A percentile compares a stretch with the other conserved stretches of the same genome.
Conservation (phyloP, 2,113 vertebrate species). For the Romanogobio albipinnatus region DNA sequence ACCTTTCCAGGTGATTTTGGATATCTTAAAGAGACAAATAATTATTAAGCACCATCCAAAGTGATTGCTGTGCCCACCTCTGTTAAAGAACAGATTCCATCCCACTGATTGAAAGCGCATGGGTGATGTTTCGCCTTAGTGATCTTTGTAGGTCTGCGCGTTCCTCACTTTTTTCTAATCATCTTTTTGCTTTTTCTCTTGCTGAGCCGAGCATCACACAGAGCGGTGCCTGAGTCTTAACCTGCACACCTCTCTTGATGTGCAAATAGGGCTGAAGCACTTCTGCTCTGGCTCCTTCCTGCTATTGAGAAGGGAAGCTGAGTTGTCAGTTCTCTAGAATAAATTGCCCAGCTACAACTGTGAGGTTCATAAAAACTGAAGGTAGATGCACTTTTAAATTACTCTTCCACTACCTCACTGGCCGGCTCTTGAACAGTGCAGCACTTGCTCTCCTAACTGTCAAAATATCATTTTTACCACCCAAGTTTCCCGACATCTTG, state of each 20-base stretch:
- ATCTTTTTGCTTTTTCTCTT: constrained; percentile 37
- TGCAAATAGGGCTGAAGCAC: constrained; percentile 68
- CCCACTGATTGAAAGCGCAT: constrained; percentile 41
- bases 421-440: neutral
- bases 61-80: constrained; percentile 17
- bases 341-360: constrained; percentile 42
- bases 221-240: constrained; percentile 62
- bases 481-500: constrained; percentile 11
- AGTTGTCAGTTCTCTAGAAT: constrained; percentile 50
- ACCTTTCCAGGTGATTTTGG: neutral
- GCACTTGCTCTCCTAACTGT: constrained; percentile 10
- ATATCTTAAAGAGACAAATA: constrained; percentile 22
- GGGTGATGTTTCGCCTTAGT: constrained; percentile 67
- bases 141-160: neutral
- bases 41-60: neutral
- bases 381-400: constrained; percentile 55
- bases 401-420: constrained; percentile 49
- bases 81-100: constrained; percentile 6
- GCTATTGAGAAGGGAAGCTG: constrained; percentile 6
- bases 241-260: constrained; percentile 69
- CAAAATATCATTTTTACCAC: constrained; percentile 30
- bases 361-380: constrained; percentile 51
- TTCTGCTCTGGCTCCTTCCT: constrained; percentile 7
- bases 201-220: constrained; percentile 53
- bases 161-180: constrained; percentile 30